These are phyloP conservation scores for Helarctos malayanus DNA, from an alignment of 2,797 vertebrate genomes.

Conservation along the genomic window DNA sequence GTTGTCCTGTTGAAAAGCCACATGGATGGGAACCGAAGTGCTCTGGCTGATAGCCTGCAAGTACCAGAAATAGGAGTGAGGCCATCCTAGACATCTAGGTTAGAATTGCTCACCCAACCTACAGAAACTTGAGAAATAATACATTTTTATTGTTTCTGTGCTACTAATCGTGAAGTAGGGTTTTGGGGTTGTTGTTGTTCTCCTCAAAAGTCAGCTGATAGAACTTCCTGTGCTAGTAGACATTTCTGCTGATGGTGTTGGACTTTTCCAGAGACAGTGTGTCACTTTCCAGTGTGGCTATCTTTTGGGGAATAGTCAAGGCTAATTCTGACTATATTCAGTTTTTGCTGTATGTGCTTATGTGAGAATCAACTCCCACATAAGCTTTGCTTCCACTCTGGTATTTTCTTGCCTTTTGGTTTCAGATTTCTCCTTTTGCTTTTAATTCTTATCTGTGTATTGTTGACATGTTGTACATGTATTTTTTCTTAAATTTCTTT, in stretches of 20 bases:
- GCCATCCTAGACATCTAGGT: neutral
- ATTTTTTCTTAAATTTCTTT: conserved; percentile 28
- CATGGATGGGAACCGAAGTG: neutral
- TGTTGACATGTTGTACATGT: neutral
- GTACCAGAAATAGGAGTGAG: neutral
- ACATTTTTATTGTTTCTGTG: neutral
- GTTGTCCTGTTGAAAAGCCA: neutral
- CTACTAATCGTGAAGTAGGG: neutral
- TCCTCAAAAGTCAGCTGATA: neutral
- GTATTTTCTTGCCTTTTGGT: conserved; percentile 5
- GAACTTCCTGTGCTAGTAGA: neutral
- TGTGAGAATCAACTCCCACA: neutral
- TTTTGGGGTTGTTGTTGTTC: neutral
- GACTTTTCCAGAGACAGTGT: neutral
- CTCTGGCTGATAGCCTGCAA: neutral
- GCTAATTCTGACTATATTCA: neutral
- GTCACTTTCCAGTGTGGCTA: neutral
- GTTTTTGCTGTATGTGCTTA: neutral
- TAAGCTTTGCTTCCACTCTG: neutral
- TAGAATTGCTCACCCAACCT: neutral
- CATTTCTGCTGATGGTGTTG: neutral
- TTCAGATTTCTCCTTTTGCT: conserved; percentile 24
- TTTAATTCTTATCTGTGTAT: conserved; percentile 12
- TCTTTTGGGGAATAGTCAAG: neutral
- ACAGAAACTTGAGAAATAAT: neutral